Percentiles rank a stretch among this genome's conserved stretches.
These are phyloP conservation scores for Actinostola sp. DNA, from an alignment of 92 coral and sea anemone genomes.

Conservation along the genomic window DNA sequence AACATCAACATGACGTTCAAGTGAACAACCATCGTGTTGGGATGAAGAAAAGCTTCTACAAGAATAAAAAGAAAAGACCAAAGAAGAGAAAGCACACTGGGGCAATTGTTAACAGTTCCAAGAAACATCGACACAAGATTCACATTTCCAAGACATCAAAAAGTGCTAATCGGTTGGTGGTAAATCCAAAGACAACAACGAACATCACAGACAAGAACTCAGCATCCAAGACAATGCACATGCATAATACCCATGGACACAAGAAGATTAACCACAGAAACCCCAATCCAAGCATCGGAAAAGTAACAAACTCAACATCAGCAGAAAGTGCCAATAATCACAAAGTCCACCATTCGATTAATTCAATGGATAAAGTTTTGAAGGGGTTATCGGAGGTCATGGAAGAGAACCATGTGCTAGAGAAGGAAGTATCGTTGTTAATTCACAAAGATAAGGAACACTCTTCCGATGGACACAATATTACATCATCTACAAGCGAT, in stretches of 20 bases:
- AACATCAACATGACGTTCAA: neutral
- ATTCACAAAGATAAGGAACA: conserved; percentile 13
- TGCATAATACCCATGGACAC: neutral
- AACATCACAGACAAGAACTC: neutral
- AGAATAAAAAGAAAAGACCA: neutral
- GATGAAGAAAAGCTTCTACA: conserved; percentile 1
- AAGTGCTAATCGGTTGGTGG: neutral
- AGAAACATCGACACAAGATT: too few species aligned
- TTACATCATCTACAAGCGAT: too few species aligned
- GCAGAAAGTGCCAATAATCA: too few species aligned
- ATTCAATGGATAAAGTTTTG: conserved; percentile 57
- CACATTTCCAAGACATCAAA: too few species aligned
- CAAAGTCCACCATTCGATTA: conserved; percentile 2
- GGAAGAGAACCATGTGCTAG: conserved; percentile 63
- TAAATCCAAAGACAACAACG: neutral
- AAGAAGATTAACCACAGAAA: neutral
- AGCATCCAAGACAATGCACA: neutral
- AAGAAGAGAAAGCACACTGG: neutral
- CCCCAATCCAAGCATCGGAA: neutral
- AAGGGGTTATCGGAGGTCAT: conserved; percentile 55
- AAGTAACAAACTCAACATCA: neutral
- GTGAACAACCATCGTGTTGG: conserved; percentile 8
- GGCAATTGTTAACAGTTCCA: neutral
- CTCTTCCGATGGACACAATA: too few species aligned
- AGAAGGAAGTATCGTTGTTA: conserved; percentile 57